These are phyloP conservation scores for Amazona guildingii DNA, from an alignment of 2,113 vertebrate species.

Conservation along the genomic window DNA sequence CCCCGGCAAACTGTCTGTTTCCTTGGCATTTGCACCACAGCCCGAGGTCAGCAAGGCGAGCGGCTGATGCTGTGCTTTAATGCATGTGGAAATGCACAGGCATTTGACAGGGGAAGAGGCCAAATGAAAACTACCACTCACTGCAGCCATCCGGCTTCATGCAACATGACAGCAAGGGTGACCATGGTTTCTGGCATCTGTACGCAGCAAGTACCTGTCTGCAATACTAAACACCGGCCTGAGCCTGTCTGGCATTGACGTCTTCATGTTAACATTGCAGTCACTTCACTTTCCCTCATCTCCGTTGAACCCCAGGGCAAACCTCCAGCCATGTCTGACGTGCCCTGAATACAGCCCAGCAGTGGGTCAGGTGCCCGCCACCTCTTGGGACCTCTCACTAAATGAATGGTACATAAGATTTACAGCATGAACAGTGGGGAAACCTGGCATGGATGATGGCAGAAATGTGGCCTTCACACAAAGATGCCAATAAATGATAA, in stretches of 20 bases:
- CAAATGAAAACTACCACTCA: background rate
- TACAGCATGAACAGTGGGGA: background rate
- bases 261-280: background rate
- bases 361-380: accelerated
- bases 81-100: background rate
- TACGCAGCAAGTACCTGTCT: accelerated
- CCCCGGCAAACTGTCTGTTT: background rate
- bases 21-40: background rate
- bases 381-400: background rate
- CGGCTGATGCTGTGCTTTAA: background rate
- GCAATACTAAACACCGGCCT: background rate
- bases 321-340: background rate
- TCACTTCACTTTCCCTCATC: background rate
- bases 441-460: background rate
- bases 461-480: background rate
- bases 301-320: background rate
- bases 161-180: background rate
- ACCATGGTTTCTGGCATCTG: accelerated
- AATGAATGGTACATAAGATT: background rate
- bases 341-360: background rate
- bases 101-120: background rate
- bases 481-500: background rate
- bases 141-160: background rate
- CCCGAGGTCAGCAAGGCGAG: background rate
- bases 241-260: background rate